Base-by-base conservation (phyloP, 2,113 vertebrate species). In the Caranx ignobilis region DNA sequence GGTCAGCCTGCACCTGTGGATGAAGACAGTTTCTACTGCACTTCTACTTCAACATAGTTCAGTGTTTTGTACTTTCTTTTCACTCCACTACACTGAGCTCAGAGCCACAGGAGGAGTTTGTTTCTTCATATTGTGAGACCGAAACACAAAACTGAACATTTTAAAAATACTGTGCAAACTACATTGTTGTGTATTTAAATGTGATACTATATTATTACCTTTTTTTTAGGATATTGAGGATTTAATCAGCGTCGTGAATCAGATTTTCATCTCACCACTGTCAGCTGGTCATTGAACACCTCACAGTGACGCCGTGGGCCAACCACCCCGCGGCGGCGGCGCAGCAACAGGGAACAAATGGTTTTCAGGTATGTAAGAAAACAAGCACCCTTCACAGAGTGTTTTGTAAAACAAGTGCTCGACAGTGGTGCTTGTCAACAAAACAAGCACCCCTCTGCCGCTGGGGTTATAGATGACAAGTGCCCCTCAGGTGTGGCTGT, bases 381-480 rank as follows among this genome's bases (percentile, higher is more conserved):
- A 84, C 72, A 87, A 82, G 79, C 59, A 6, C 13, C 74, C 61
- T 81, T 79, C 71, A n/a, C 65, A 65, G 63, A 59, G 72, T n/a
- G 62, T 54, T 89, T 70, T 85, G 81, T 85, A 76, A 77, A 91
- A 90, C 85, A 85, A 83, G 87, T 39, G 66, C 61, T 82, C 63
- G 72, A 50, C 87, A 64, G 57, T 4, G 48, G 69, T 52, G 77
- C 88, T 80, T 91, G 91, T 93, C 90, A 86, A 81, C 85, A 89
- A 91, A 90, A 91, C 89, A 80, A 88, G 85, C 88, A 56, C 61
- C 87, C 87, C 83, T 85, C 75, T 13, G 55, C 74, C 61, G 74
- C 18, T 21, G 68, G 60, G 91, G 91, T 91, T 89, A 86, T 45
- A 63, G 81, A 89, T 87, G 91, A 91, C 91, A 90, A 90, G 90